phyloP scores from a whole-genome alignment of 2,888 invertebrate genomes.

The Boloria euphrosyne region DNA sequence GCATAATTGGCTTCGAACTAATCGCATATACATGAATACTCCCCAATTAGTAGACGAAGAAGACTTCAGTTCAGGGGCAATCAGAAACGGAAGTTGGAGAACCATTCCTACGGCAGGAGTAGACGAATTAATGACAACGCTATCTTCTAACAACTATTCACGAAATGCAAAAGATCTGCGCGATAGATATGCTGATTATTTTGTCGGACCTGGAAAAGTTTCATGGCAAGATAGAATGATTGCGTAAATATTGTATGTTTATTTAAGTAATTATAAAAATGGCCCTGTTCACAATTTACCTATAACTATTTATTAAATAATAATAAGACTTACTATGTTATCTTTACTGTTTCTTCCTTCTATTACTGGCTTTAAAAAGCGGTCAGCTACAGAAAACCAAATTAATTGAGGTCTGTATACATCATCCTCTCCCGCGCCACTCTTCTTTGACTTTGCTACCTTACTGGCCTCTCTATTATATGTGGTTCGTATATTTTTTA shows the following conservation, averaged over 20 bases:
- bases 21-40: conserved; percentile 18
- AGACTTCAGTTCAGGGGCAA: conserved; percentile 42
- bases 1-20: conserved; percentile 40
- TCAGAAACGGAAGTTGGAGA: conserved; percentile 44
- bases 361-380: conserved; percentile 50
- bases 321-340: conserved; percentile 47
- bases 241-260: conserved; percentile 43
- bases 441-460: conserved; percentile 49
- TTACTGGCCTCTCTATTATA: conserved; percentile 49
- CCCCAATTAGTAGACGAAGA: conserved; percentile 37
- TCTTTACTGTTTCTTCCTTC: conserved; percentile 47
- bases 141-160: conserved; percentile 46
- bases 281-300: conserved; percentile 28
- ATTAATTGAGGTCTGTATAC: conserved; percentile 47
- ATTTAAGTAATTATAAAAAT: conserved; percentile 33
- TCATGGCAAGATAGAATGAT: conserved; percentile 46
- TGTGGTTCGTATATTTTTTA: conserved; percentile 49
- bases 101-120: conserved; percentile 42
- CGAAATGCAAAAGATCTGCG: conserved; percentile 44
- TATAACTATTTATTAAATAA: conserved; percentile 44
- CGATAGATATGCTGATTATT: conserved; percentile 42
- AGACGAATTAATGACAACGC: conserved; percentile 43
- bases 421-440: conserved; percentile 47
- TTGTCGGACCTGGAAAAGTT: conserved; percentile 44
- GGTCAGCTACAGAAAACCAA: conserved; percentile 51